Percentiles rank a stretch among this genome's conserved stretches.
Conservation (phyloP, 2,113 vertebrate genomes). For the Mobula hypostoma region DNA sequence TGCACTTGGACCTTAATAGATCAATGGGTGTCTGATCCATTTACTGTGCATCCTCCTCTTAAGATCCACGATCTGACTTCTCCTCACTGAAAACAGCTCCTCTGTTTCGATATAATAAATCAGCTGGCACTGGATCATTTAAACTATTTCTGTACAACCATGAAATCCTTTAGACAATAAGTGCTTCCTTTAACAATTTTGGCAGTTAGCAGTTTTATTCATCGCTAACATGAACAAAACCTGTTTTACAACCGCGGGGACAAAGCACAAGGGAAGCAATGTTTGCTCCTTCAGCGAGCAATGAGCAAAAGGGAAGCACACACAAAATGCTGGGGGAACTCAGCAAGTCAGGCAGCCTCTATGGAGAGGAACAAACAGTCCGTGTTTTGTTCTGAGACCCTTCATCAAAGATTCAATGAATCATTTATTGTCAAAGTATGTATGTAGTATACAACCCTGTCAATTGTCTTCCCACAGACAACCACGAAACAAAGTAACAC, state of each 20-base stretch:
- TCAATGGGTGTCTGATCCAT: not conserved
- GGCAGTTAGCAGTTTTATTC: not conserved
- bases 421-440: no score
- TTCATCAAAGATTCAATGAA: no score
- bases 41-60: not conserved
- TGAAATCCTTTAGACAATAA: not conserved
- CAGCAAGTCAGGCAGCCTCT: no score
- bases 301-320: not conserved
- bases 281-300: not conserved
- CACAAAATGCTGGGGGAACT: not conserved
- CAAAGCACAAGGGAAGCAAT: not conserved
- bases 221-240: not conserved
- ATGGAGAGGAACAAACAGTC: no score
- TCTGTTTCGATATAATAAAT: conserved; percentile 15
- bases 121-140: not conserved
- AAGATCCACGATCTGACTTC: not conserved
- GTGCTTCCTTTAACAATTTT: not conserved
- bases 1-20: not conserved
- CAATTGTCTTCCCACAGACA: no score
- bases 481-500: no score
- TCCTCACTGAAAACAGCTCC: not conserved
- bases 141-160: not conserved
- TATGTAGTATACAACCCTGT: no score
- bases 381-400: no score
- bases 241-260: not conserved